Evolutionary conservation across 2,888 invertebrate species (phyloP), one percentile per base, ranked within the genome.

Genomic region (Polia nebulosa): DNA sequence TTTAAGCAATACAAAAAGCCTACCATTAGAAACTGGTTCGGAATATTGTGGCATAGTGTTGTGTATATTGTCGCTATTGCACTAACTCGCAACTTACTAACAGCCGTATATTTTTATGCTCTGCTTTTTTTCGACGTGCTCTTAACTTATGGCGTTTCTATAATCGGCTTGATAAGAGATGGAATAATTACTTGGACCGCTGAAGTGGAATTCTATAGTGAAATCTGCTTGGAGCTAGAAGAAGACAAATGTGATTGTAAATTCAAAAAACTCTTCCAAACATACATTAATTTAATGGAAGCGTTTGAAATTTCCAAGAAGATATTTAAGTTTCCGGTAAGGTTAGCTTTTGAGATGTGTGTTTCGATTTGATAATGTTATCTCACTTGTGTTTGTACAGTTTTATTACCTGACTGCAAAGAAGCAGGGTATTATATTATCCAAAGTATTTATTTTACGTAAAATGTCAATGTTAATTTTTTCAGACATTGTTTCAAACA

Each of bases 221-320:
- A 76, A 56, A n/a, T 44, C 20, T 25, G 52, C 7, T 25, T 62
- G 27, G 52, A 53, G 9, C 22, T 61, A 1, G 52, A 70, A 39
- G 56, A 47, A 22, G 34, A 61, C 15, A 45, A 47, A 25, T 53
- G 25, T 53, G 15, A 44, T 2, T 22, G 59, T 27, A 55, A 55
- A 25, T 32, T 52, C 2, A 36, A 52, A 11, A 70, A 44, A 32
- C 45, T 74, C 15, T 61, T 76, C 11, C 20, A 70, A 76, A 52
- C 73, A 7, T 76, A 76, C 7, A 11, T n/a, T 3, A n/a, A 47
- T 58, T 58, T 76, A n/a, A 57, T 76, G 57, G 41, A 74, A 32
- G 71, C 73, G 0, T 74, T 77, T n/a, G 25, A 58, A n/a, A 39
- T 77, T 22, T 76, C 22, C n/a, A 76, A 70, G 11, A 57, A 52